Evolutionary conservation across 1,140 invertebrate species (phyloP), one percentile per base, ranked within the genome.

Genomic region (Hormaphis cornu): DNA sequence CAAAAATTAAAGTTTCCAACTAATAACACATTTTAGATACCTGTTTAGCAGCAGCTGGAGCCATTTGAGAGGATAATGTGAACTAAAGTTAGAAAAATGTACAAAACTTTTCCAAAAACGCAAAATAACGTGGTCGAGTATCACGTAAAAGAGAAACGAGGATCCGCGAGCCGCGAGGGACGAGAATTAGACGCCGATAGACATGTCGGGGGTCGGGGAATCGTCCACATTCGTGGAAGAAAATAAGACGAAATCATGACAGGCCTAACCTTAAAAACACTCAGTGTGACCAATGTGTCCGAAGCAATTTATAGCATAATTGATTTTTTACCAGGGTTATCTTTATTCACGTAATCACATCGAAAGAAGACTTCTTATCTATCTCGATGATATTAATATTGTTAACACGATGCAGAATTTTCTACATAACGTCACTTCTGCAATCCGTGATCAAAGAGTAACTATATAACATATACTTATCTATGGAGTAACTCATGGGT

Each of bases 91-190:
- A 66, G 2, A 16, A 33, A 66, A 50, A 50, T 24, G 4, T 14
- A 35, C 8, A 14, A 48, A 59, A 50, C 46, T 35, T 12, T 16
- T 30, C 33, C 20, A 44, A 6, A 33, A 26, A 22, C 42, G 18
- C 44, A 16, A 20, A 48, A 66, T 66, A 66, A 66, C 61, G 61
- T 66, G 61, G 61, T 66, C 42, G n/a, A 48, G 12, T 33, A 66
- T 48, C 61, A 66, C 28, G 18, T 20, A 35, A 35, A 46, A 50
- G 28, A 50, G n/a, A n/a, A n/a, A n/a, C n/a, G n/a, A n/a, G n/a
- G n/a, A n/a, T n/a, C n/a, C n/a, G n/a, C n/a, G 59, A 66, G 20
- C 40, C 8, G n/a, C 30, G 14, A 50, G n/a, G 33, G 14, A 18
- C 24, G 20, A 66, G 28, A 66, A 46, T 48, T 9, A 48, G 8